Percentiles rank a stretch among this genome's conserved stretches.
These are phyloP conservation scores for Monarcha castaneiventris DNA, from an alignment of 2,113 vertebrate genomes.

Conservation along the genomic window DNA sequence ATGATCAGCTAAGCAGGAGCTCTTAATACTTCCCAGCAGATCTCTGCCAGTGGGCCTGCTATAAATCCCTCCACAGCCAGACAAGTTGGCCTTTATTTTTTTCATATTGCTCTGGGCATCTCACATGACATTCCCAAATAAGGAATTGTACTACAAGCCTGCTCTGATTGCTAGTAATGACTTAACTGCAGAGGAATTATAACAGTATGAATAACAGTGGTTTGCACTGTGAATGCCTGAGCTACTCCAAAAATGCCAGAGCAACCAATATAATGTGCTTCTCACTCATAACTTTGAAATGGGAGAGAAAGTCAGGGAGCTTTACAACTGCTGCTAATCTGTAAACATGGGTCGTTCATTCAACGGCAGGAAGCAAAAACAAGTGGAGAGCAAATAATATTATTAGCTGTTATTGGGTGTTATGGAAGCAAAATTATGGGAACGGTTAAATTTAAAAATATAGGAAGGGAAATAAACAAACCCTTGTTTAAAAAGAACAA, in stretches of 20 bases:
- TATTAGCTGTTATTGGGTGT: neutral
- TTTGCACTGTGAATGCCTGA: conserved; percentile 73
- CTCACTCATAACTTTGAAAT: conserved; percentile 67
- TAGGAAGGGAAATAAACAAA: neutral
- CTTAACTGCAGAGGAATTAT: conserved; percentile 96
- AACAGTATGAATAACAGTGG: conserved; percentile 87
- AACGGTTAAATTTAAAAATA: neutral
- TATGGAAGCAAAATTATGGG: neutral
- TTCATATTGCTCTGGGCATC: conserved; percentile 87
- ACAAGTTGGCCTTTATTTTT: conserved; percentile 87
- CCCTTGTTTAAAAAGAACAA: neutral
- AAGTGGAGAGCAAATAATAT: conserved; percentile 30
- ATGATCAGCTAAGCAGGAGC: conserved; percentile 58
- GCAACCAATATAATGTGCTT: conserved; percentile 68
- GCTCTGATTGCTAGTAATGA: conserved; percentile 93
- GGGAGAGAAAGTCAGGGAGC: conserved; percentile 65
- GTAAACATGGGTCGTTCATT: conserved; percentile 72
- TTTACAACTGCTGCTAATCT: conserved; percentile 67
- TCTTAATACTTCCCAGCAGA: conserved; percentile 80
- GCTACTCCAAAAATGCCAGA: conserved; percentile 77
- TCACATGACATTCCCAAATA: conserved; percentile 99
- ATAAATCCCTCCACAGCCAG: conserved; percentile 89
- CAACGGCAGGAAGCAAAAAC: conserved; percentile 64
- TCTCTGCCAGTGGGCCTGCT: conserved; percentile 78
- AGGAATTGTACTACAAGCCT: conserved; percentile 89